A percentile compares a stretch with the other conserved stretches of the same genome.
Conservation (phyloP, 2,888 invertebrate species). For the Pseudoips prasinana region DNA sequence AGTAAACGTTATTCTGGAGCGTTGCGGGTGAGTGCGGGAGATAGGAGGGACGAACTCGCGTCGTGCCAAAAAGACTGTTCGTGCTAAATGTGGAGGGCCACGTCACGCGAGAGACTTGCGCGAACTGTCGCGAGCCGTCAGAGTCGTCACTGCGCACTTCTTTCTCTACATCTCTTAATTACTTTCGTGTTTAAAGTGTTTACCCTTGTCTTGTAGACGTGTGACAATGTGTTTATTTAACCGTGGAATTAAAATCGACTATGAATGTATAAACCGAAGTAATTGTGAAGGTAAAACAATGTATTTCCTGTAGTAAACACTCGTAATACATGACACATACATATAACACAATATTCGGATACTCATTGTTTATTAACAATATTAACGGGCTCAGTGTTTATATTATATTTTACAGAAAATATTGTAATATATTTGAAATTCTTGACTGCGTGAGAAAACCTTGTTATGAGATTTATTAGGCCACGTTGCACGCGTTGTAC, state of each 20-base stretch:
- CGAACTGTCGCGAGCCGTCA: constrained; percentile 45
- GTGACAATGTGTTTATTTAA: constrained; percentile 22
- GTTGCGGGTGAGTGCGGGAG: constrained; percentile 34
- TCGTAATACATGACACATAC: too few species aligned
- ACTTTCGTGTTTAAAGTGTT: constrained; percentile 30
- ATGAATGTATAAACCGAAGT: constrained; percentile 7
- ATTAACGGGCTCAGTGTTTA: too few species aligned
- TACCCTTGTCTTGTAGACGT: constrained; percentile 24
- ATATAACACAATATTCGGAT: too few species aligned
- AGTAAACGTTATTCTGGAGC: constrained; percentile 25
- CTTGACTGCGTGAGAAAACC: constrained; percentile 4
- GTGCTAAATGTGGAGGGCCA: constrained; percentile 65
- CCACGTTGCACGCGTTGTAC: constrained; percentile 10
- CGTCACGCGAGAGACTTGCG: constrained; percentile 52
- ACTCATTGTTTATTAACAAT: too few species aligned
- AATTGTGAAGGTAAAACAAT: constrained; percentile 4
- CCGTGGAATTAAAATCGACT: constrained; percentile 8
- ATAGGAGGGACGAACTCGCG: constrained; percentile 61
- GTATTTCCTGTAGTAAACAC: too few species aligned
- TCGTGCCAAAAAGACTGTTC: constrained; percentile 63
- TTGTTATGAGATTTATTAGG: constrained; percentile 14
- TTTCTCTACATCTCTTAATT: constrained; percentile 44
- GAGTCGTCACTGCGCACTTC: constrained; percentile 27
- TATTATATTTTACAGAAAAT: too few species aligned
- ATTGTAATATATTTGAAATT: constrained; percentile 1